Base-by-base conservation (phyloP, 2,888 invertebrate species). In the Stramonita haemastoma region DNA sequence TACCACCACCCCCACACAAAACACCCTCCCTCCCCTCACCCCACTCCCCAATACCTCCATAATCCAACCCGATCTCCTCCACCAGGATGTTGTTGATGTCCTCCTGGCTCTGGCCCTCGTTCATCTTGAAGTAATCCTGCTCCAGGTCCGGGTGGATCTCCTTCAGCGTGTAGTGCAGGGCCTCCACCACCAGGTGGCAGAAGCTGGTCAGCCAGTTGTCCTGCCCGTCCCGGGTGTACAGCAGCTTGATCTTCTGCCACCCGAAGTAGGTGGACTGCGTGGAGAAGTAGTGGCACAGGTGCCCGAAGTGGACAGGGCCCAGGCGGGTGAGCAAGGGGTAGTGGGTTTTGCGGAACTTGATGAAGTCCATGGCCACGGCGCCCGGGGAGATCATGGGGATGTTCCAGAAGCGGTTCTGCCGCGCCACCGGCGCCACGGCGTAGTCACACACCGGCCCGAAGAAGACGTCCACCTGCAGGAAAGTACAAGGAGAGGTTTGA, bases 371-470 rank as follows among this genome's bases (percentile, higher is more conserved):
- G 5, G 95, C 95, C 89, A 95, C 92, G 17, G 95, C 96, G 0
- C 95, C 96, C 1, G 93, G 93, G 17, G 98, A 98, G 93, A 98
- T 98, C 93, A 98, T 97, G 0, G 98, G 98, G 0, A 98, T 97
- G 77, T 94, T 93, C 98, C 98, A 98, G 95, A 98, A 98, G 1
- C 98, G 98, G 0, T 98, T 81, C 88, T 93, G 91, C 46, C 91
- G 86, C 5, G 98, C 98, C 1, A 98, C 98, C 0, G 98, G 98
- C 94, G 98, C 98, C 93, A 98, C 96, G 0, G 98, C 98, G 81
- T 98, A 96, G 90, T 96, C 96, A 91, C 95, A 95, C 19, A 93
- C 93, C 5, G 96, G 96, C 0, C 96, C 96, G 79, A 96, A 92
- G 88, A 95, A 95, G 0, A 94, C 93, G 90, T 95, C 91, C n/a